Conservation (phyloP, 1,140 invertebrate species). For the Andricus grossulariae region DNA sequence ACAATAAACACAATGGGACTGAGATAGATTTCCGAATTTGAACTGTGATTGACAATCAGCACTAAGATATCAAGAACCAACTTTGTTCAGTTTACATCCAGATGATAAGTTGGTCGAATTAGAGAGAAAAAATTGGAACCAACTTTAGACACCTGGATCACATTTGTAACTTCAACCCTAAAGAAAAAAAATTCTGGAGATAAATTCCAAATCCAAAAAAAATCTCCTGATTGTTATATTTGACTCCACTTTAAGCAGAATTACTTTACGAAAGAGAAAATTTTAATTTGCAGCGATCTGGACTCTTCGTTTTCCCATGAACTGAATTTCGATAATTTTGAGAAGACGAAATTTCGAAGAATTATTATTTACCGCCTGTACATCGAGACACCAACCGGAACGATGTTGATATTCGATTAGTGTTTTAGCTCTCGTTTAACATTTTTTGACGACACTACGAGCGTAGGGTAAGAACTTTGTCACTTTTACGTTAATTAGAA, state of each 20-base stretch:
- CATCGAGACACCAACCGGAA: constrained; percentile 27
- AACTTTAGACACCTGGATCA: background rate
- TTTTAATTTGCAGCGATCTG: constrained; percentile 31
- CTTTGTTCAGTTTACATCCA: too few species aligned
- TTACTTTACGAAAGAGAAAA: constrained; percentile 28
- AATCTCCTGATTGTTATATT: background rate
- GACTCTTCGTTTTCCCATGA: constrained; percentile 31
- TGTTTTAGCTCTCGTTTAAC: background rate
- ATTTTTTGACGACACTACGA: constrained; percentile 1
- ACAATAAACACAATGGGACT: too few species aligned
- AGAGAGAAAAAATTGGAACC: too few species aligned
- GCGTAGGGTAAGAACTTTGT: background rate
- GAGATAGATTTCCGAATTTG: too few species aligned
- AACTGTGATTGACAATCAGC: too few species aligned
- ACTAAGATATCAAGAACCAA: too few species aligned
- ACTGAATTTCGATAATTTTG: constrained; percentile 19
- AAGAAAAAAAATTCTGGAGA: background rate
- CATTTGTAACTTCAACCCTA: background rate
- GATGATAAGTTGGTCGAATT: too few species aligned
- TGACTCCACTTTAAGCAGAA: constrained; percentile 12
- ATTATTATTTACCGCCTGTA: constrained; percentile 31
- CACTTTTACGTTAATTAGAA: background rate
- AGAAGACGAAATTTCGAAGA: constrained; percentile 29
- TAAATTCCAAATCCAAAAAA: background rate
- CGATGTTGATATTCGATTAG: background rate